These are phyloP conservation scores for Pachyuromys duprasi DNA, from an alignment of 2,797 vertebrate genomes.

Conservation along the genomic window DNA sequence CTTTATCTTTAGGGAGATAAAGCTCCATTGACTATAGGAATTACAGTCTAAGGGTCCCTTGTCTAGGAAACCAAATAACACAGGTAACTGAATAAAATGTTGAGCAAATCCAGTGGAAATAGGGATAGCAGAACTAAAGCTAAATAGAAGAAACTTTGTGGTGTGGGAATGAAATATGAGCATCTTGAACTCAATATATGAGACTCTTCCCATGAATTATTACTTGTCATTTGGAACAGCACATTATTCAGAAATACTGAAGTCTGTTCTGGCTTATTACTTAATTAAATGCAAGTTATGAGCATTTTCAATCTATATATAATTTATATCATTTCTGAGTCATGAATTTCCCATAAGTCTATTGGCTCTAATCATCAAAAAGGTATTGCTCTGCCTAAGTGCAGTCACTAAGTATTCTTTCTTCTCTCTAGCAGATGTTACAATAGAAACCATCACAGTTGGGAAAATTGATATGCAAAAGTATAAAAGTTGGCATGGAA, in stretches of 20 bases:
- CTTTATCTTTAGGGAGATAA: neutral
- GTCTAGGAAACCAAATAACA: slow-evolving; percentile 1
- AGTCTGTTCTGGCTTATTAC: slow-evolving; percentile 82
- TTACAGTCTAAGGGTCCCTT: neutral
- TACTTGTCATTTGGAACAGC: slow-evolving; percentile 70
- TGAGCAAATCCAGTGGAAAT: neutral
- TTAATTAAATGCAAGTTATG: slow-evolving; percentile 86
- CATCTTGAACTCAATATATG: slow-evolving; percentile 8
- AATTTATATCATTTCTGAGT: slow-evolving; percentile 85
- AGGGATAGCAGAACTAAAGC: neutral
- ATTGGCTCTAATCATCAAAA: slow-evolving; percentile 63
- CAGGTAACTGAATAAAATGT: slow-evolving; percentile 33
- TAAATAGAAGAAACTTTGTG: slow-evolving; percentile 40
- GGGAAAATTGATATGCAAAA: slow-evolving; percentile 79
- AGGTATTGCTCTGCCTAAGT: slow-evolving; percentile 57
- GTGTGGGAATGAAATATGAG: slow-evolving; percentile 55
- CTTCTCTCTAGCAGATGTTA: slow-evolving; percentile 82
- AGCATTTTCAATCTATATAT: slow-evolving; percentile 79
- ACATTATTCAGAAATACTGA: slow-evolving; percentile 79
- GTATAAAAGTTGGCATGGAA: slow-evolving; percentile 77
- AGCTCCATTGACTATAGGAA: neutral
- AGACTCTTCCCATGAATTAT: slow-evolving; percentile 80
- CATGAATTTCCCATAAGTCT: slow-evolving; percentile 76
- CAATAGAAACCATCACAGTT: slow-evolving; percentile 71
- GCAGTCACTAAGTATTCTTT: neutral